Evolutionary conservation across 2,797 vertebrate species (phyloP).

Genomic region (Pteropus rufus): DNA sequence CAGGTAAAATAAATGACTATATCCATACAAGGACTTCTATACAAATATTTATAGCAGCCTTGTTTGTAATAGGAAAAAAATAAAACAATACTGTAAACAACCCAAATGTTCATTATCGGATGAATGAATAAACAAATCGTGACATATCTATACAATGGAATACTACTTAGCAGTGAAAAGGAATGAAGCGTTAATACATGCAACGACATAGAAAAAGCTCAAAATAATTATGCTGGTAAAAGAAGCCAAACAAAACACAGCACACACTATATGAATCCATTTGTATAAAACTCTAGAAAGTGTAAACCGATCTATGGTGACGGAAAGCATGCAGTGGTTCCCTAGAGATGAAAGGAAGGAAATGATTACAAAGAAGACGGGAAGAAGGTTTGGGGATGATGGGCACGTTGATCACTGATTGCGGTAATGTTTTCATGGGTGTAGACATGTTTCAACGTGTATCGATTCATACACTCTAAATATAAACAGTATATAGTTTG

Average conservation of each 20-base stretch:
- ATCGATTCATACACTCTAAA: neutral
- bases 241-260: neutral
- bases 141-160: neutral
- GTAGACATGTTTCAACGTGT: neutral
- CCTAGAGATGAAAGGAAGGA: neutral
- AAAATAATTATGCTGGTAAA: neutral
- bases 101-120: neutral
- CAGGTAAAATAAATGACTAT: neutral
- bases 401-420: neutral
- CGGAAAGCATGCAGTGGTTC: neutral
- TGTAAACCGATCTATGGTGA: neutral
- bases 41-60: neutral
- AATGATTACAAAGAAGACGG: neutral
- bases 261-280: neutral
- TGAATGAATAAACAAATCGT: neutral
- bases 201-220: neutral
- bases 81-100: neutral
- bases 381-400: neutral
- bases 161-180: neutral
- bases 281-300: neutral
- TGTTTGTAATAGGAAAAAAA: neutral
- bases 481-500: neutral
- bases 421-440: neutral
- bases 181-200: neutral
- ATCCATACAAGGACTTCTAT: neutral